A percentile compares a stretch with the other conserved stretches of the same genome.
phyloP scores from a whole-genome alignment of 1,140 invertebrate species.

The Neoseiulus cucumeris region DNA sequence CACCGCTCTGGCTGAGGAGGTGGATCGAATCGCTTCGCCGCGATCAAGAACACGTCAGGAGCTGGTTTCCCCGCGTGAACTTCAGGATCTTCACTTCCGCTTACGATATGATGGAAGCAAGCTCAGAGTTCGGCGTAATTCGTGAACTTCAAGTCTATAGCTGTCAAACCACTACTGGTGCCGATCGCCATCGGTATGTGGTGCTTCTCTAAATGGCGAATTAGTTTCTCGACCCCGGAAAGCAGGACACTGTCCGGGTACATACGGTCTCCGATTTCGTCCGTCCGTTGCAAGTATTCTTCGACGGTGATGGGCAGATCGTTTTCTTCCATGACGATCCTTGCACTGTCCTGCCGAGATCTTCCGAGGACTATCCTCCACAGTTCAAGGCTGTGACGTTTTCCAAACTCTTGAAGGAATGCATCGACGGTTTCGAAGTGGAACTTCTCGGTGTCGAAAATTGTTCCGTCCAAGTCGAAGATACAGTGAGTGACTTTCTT shows the following conservation, averaged over 20 bases:
- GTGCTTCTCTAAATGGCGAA: slow-evolving; percentile 53
- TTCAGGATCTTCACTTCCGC: slow-evolving; percentile 63
- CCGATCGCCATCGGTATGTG: slow-evolving; percentile 66
- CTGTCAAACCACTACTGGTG: slow-evolving; percentile 60
- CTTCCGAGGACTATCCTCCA: slow-evolving; percentile 51
- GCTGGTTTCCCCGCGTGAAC: slow-evolving; percentile 74
- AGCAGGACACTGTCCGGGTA: slow-evolving; percentile 7
- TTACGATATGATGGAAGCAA: slow-evolving; percentile 59
- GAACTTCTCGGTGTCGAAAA: slow-evolving; percentile 52
- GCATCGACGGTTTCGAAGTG: slow-evolving; percentile 47
- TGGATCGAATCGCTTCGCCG: neutral
- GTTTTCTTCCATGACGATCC: slow-evolving; percentile 43
- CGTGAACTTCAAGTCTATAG: slow-evolving; percentile 54
- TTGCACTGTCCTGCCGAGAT: slow-evolving; percentile 38
- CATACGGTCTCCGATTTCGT: slow-evolving; percentile 9
- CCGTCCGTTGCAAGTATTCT: slow-evolving; percentile 36
- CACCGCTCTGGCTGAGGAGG: slow-evolving; percentile 34
- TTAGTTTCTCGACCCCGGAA: slow-evolving; percentile 54
- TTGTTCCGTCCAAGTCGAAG: slow-evolving; percentile 60
- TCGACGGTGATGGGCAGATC: slow-evolving; percentile 44
- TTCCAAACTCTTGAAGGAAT: slow-evolving; percentile 43
- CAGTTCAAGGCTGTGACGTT: slow-evolving; percentile 50
- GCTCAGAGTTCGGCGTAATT: slow-evolving; percentile 46
- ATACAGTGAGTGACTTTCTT: slow-evolving; percentile 54
- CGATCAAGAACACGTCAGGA: slow-evolving; percentile 76